phyloP scores from a whole-genome alignment of 2,888 invertebrate genomes.

The Chydorus sphaericus region DNA sequence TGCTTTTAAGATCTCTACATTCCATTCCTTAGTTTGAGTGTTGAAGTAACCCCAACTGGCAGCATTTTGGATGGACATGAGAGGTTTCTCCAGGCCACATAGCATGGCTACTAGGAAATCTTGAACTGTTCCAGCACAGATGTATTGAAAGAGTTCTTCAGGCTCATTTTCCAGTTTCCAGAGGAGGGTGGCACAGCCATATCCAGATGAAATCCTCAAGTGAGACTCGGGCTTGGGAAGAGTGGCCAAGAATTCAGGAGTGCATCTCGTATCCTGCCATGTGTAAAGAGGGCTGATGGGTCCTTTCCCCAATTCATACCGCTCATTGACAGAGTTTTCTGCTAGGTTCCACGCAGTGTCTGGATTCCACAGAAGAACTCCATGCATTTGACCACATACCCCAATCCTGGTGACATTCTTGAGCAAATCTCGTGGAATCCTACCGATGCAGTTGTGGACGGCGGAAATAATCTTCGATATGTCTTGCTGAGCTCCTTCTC shows the following conservation, averaged over 20 bases:
- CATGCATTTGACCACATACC: constrained; percentile 78
- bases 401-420: constrained; percentile 36
- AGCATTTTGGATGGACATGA: constrained; percentile 69
- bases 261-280: constrained; percentile 75
- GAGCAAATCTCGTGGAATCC: constrained; percentile 52
- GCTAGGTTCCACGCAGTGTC: constrained; percentile 22
- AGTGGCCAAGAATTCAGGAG: constrained; percentile 49
- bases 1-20: constrained; percentile 44
- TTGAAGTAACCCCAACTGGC: constrained; percentile 78
- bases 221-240: constrained; percentile 61
- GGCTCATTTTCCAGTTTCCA: constrained; percentile 53
- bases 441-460: constrained; percentile 56
- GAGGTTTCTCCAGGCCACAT: constrained; percentile 48
- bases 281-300: constrained; percentile 56
- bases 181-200: constrained; percentile 65
- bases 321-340: neutral
- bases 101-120: constrained; percentile 66
- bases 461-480: constrained; percentile 66
- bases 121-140: constrained; percentile 58
- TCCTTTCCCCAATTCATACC: constrained; percentile 42
- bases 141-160: constrained; percentile 48
- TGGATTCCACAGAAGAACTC: constrained; percentile 60
- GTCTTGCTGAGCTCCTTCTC: constrained; percentile 66
- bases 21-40: constrained; percentile 46
- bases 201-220: constrained; percentile 57